Base-by-base conservation (phyloP, 1,140 invertebrate genomes). In the Drosophila lini region DNA sequence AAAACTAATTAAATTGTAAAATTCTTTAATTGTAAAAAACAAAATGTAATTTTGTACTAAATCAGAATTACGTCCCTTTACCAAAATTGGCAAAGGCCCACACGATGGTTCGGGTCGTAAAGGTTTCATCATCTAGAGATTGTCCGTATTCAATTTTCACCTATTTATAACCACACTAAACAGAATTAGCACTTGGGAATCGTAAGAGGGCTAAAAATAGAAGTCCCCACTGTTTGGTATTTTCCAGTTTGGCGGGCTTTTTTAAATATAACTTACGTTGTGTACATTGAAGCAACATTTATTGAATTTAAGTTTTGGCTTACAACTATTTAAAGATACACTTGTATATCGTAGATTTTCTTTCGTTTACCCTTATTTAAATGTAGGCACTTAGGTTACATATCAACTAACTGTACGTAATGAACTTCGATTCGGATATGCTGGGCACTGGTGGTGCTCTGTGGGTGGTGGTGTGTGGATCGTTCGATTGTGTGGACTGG, bases 361-460 rank as follows among this genome's bases (percentile, higher is more conserved):
- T 19, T 74, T 44, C 45, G 28, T 83, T 62, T 68, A 85, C 47
- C 52, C 77, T 80, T 52, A 47, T 75, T 40, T 73, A 86, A 65
- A 69, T 53, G 77, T 85, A 89, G 84, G 86, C 84, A 89, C 86
- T 89, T 89, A 89, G 79, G 78, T 86, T 69, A 89, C 74, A 89
- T 90, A 84, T 78, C 65, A 86, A 80, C 78, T 90, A 89, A 78
- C 84, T 88, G 74, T 89, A 88, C 78, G 80, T 90, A 78, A 78
- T 78, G 67, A 90, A 73, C 61, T 85, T 85, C 73, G 74, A 50
- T 85, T 70, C 69, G 32, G 68, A 78, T 84, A 38, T 81, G 38
- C 11, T 41, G 57, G 40, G 57, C 52, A 61, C 47, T 57, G 58
- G 61, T 60, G 76, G 34, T 65, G 64, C 71, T 76, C 56, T 65